Evolutionary conservation across 2,888 invertebrate species (phyloP).

Genomic region (Orchesellides sinensis): DNA sequence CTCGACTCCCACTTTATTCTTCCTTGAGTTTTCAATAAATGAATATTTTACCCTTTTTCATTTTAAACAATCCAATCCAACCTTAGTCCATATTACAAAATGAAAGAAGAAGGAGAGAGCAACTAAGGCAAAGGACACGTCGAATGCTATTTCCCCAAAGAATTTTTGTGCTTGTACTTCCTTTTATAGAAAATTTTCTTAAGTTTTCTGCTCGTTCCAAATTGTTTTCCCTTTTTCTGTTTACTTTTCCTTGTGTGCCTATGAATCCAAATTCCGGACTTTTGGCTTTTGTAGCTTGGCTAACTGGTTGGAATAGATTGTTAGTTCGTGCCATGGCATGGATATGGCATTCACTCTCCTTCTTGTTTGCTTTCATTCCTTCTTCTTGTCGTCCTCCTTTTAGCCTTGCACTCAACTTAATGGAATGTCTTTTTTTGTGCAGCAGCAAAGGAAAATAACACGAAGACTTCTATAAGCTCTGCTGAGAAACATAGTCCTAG

Average conservation of each 20-base stretch:
- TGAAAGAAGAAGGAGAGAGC: too few species aligned
- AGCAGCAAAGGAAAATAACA: conserved; percentile 27
- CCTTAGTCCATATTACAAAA: background rate
- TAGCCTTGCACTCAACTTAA: conserved; percentile 63
- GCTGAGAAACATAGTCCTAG: background rate
- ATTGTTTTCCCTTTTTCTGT: conserved; percentile 27
- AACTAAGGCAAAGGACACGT: background rate
- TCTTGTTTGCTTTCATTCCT: conserved; percentile 56
- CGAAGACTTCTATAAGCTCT: background rate
- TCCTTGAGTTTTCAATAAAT: conserved; percentile 58
- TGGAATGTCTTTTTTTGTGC: conserved; percentile 55
- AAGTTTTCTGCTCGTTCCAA: conserved; percentile 3
- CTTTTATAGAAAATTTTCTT: background rate
- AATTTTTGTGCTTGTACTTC: background rate
- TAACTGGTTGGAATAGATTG: conserved; percentile 12
- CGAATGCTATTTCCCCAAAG: conserved; percentile 34
- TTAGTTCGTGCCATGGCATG: conserved; percentile 32
- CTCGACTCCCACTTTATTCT: conserved; percentile 30
- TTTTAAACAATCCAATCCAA: conserved; percentile 54
- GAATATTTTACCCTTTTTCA: conserved; percentile 61
- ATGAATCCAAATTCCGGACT: conserved; percentile 63
- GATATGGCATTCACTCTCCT: background rate
- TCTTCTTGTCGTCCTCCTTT: too few species aligned
- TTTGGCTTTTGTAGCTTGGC: conserved; percentile 34
- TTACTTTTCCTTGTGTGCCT: conserved; percentile 54